phyloP scores from a whole-genome alignment of 2,113 vertebrate species.

The Apus apus region DNA sequence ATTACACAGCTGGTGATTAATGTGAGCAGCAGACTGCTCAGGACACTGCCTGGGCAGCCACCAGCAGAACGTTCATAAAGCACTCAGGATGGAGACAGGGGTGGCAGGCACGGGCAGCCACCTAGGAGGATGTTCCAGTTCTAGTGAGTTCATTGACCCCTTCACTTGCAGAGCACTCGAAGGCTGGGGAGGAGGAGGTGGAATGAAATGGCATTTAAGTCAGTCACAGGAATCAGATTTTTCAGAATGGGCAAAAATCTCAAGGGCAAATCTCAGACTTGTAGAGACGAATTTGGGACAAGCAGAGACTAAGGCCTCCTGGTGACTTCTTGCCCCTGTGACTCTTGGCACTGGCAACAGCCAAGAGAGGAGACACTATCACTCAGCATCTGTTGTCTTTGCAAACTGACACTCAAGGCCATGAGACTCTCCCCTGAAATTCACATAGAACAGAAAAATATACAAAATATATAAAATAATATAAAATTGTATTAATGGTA shows the following conservation, averaged over 20 bases:
- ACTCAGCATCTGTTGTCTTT: not conserved
- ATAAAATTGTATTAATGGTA: not conserved
- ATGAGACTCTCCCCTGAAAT: not conserved
- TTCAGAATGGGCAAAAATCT: constrained; percentile 4
- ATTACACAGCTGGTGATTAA: constrained; percentile 61
- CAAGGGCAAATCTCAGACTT: not conserved
- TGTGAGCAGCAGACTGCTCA: constrained; percentile 59
- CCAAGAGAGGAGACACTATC: not conserved
- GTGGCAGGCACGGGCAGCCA: too few species aligned
- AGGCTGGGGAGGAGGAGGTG: constrained; percentile 2
- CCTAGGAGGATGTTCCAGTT: constrained; percentile 3
- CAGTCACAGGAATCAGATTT: not conserved
- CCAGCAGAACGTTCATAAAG: constrained; percentile 2
- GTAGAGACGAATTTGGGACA: not conserved
- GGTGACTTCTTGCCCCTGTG: not conserved
- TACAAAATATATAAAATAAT: too few species aligned
- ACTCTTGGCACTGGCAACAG: not conserved
- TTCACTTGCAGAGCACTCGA: not conserved
- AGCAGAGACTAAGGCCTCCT: not conserved
- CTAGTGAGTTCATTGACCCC: not conserved
- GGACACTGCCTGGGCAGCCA: not conserved
- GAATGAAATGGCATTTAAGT: constrained; percentile 17
- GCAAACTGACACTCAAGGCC: not conserved
- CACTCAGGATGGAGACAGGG: not conserved
- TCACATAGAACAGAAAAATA: not conserved